phyloP scores from a whole-genome alignment of 2,113 vertebrate genomes.

The Neodontobutis hainanensis region DNA sequence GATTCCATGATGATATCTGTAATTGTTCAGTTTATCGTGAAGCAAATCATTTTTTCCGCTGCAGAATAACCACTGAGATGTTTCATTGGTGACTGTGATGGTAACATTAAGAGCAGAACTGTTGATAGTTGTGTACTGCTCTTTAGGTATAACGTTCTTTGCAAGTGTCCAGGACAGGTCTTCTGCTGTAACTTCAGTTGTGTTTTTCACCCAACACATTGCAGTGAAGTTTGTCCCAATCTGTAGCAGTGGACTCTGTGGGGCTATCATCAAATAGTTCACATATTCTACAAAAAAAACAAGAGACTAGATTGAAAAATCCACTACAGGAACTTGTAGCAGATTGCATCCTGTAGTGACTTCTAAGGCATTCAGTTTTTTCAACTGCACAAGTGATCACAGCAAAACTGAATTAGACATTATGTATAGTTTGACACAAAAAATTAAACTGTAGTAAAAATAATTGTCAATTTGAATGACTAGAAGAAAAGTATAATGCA shows the following conservation, averaged over 20 bases:
- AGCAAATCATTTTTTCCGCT: not conserved
- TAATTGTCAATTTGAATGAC: too few relatives aligned
- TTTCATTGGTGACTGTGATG: conserved; percentile 65
- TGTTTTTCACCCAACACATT: conserved; percentile 78
- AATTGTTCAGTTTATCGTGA: conserved; percentile 16
- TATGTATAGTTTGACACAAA: too few relatives aligned
- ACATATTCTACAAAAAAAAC: conserved; percentile 3
- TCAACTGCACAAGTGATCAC: too few relatives aligned
- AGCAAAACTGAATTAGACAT: too few relatives aligned
- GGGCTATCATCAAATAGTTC: conserved; percentile 74
- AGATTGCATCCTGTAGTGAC: too few relatives aligned
- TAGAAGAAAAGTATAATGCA: too few relatives aligned
- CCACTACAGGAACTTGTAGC: too few relatives aligned
- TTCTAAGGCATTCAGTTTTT: too few relatives aligned
- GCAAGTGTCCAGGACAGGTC: conserved; percentile 84
- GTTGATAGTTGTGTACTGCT: conserved; percentile 83
- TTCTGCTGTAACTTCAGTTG: conserved; percentile 66
- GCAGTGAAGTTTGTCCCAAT: conserved; percentile 86
- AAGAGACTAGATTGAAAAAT: not conserved
- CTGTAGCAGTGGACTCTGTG: conserved; percentile 79
- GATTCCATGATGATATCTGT: conserved; percentile 74
- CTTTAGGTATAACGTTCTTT: conserved; percentile 65
- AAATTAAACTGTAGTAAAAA: too few relatives aligned
- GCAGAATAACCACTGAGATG: conserved; percentile 79
- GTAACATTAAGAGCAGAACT: conserved; percentile 83